Evolutionary conservation across 2,113 vertebrate genomes (phyloP).

Genomic region (Tachycineta bicolor): DNA sequence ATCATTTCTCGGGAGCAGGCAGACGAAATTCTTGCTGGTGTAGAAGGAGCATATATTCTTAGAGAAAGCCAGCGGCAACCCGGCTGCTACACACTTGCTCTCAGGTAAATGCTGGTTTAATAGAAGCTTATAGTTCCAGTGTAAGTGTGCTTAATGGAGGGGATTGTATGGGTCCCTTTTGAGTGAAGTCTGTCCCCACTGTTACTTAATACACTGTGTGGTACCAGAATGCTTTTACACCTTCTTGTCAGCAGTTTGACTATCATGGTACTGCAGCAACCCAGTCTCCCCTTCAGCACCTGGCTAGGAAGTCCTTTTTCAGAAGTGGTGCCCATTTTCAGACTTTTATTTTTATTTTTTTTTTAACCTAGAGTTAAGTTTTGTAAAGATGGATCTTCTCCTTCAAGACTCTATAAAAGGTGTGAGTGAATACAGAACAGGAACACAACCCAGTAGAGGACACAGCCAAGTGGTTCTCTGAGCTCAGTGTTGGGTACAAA

Average conservation of each 20-base stretch:
- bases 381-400: neutral
- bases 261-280: neutral
- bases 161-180: neutral
- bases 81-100: slow-evolving; percentile 92
- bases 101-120: slow-evolving; percentile 80
- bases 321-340: neutral
- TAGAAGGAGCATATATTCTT: slow-evolving; percentile 95
- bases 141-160: neutral
- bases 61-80: slow-evolving; percentile 96
- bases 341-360: neutral
- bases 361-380: neutral
- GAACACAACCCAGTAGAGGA: rapidly evolving
- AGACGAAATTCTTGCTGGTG: slow-evolving; percentile 86
- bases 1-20: slow-evolving; percentile 94
- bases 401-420: neutral
- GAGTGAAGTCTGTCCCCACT: neutral
- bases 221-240: neutral
- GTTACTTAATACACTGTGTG: neutral
- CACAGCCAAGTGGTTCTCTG: neutral
- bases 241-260: neutral
- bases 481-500: neutral
- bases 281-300: neutral
- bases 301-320: neutral
- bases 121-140: neutral
- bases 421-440: neutral